Percentiles rank a stretch among this genome's conserved stretches.
phyloP scores from a whole-genome alignment of 2,888 invertebrate species.

The Macrosiphum euphorbiae region DNA sequence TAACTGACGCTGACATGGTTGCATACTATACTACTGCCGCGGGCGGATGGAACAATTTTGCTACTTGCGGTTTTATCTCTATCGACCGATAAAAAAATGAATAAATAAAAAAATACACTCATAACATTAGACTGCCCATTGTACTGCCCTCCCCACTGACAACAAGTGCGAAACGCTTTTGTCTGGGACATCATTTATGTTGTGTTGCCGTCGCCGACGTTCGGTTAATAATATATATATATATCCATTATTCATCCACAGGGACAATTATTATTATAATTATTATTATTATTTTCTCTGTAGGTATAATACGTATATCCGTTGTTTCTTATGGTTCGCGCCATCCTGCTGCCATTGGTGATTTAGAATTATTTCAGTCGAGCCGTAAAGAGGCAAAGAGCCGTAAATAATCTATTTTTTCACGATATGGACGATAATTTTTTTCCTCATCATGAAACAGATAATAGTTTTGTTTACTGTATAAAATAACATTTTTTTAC shows the following conservation, averaged over 20 bases:
- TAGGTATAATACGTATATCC: neutral
- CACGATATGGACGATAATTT: neutral
- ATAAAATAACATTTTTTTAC: neutral
- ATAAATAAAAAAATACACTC: neutral
- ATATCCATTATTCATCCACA: neutral
- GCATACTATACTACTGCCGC: slow-evolving; percentile 30
- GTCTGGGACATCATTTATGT: slow-evolving; percentile 18
- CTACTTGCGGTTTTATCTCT: slow-evolving; percentile 36
- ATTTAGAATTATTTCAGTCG: neutral
- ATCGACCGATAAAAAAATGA: slow-evolving; percentile 26
- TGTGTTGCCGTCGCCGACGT: slow-evolving; percentile 1
- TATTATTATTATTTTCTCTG: neutral
- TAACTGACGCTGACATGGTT: slow-evolving; percentile 38
- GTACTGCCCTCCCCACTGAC: slow-evolving; percentile 15
- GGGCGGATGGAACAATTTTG: slow-evolving; percentile 60
- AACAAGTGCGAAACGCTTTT: slow-evolving; percentile 11
- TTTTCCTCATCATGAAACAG: neutral
- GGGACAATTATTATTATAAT: neutral
- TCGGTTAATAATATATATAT: slow-evolving; percentile 1
- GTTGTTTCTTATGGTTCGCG: neutral
- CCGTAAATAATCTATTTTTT: neutral
- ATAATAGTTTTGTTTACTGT: neutral
- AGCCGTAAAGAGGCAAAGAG: neutral
- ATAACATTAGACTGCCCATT: slow-evolving; percentile 18
- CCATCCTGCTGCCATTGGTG: neutral